Base-by-base conservation (phyloP, 2,797 vertebrate species). In the Heliangelus exortis region DNA sequence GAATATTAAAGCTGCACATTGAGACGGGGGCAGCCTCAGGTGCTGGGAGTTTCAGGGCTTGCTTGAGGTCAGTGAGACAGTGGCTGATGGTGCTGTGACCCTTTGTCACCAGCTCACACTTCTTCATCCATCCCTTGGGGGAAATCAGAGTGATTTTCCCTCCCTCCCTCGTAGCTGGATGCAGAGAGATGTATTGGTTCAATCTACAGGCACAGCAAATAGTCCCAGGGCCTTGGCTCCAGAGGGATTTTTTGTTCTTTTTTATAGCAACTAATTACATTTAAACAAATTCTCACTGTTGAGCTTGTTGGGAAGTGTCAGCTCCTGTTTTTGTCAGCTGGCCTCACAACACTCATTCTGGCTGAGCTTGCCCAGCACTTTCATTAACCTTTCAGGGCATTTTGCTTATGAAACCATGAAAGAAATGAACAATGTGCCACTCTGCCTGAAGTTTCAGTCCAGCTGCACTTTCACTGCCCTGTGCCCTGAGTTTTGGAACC, bases 211-310 rank as follows among this genome's bases (percentile, higher is more conserved):
- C 41, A 39, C 51, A 67, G 87, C 61, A 71, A 80, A 92, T 3
- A 73, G 66, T 66, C 61, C 6, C 85, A 26, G 50, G 89, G 51
- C 45, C 45, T 54, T 45, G 19, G 63, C 45, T 91, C 94, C 85
- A 78, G 9, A 83, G 94, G 72, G 86, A 54, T 54, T 75, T 83
- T 59, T 87, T 85, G 29, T 43, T 80, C 61, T 61, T 22, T 54
- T 53, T 3, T 15, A 14, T 18, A 73, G 7, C 36, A 89, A 17
- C 81, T 90, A 93, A 96, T 92, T 95, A 80, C 89, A 77, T 90
- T 89, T 57, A 89, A 94, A 94, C 85, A 80, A 92, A 92, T 95
- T 68, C 91, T 90, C 90, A 17, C 22, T 66, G 66, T 83, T 29
- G 84, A 87, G 91, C 95, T 92, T 1, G 50, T 89, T 95, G 95